phyloP scores from a whole-genome alignment of 2,888 invertebrate genomes.

The Helobdella robusta region DNA sequence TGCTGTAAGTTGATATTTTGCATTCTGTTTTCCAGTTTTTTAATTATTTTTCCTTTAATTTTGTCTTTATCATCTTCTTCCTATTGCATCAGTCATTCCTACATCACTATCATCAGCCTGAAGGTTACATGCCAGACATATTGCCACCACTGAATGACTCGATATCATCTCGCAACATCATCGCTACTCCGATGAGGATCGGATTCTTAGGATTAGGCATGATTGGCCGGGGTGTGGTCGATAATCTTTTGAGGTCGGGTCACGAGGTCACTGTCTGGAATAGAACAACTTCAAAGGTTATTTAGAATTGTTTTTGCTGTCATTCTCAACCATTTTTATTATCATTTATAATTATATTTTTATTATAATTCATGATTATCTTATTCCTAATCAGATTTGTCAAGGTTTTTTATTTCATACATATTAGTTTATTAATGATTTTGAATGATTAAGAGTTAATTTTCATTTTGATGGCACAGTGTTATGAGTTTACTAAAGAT shows the following conservation, averaged over 20 bases:
- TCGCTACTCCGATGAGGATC: constrained; percentile 74
- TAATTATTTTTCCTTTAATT: no score
- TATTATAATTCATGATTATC: neutral
- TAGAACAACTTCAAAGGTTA: constrained; percentile 77
- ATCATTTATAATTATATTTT: neutral
- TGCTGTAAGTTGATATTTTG: no score
- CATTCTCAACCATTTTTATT: neutral
- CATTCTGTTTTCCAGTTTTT: no score
- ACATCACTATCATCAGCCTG: neutral
- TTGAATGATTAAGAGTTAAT: neutral
- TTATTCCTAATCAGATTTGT: neutral
- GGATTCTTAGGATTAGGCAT: constrained; percentile 90
- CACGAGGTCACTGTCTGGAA: constrained; percentile 90
- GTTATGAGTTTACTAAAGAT: constrained; percentile 71
- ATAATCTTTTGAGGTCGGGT: constrained; percentile 83
- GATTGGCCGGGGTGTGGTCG: constrained; percentile 88
- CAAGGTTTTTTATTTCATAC: no score
- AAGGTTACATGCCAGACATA: constrained; percentile 25
- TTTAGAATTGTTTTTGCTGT: constrained; percentile 40
- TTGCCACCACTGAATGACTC: constrained; percentile 23
- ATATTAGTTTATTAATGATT: neutral
- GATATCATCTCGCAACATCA: constrained; percentile 41
- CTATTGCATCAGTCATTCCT: no score
- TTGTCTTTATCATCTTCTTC: no score
- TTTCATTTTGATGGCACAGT: no score